Conservation (phyloP, 2,888 invertebrate species). For the Trichopria drosophilae region DNA sequence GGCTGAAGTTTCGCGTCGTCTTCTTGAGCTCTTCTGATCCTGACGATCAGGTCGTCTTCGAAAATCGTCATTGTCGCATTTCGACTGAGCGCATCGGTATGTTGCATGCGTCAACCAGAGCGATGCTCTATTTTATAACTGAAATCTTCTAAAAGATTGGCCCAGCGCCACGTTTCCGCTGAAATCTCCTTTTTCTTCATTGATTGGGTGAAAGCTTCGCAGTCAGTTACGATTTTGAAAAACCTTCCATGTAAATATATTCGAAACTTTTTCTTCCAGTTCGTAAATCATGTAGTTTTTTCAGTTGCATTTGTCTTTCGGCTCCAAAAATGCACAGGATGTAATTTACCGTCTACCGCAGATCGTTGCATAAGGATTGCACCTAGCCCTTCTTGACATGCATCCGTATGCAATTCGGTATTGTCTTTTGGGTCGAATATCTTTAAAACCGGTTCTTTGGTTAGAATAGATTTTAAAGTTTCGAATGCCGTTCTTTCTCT, state of each 20-base stretch:
- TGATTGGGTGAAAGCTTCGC: too few species aligned
- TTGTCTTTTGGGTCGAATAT: constrained; percentile 3
- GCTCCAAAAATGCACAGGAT: background rate
- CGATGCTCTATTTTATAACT: too few species aligned
- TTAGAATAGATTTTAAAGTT: background rate
- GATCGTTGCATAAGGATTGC: background rate
- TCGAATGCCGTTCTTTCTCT: constrained; percentile 10
- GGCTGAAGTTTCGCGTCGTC: background rate
- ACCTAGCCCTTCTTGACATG: background rate
- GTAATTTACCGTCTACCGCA: background rate
- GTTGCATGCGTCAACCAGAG: constrained; percentile 6
- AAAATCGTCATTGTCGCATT: background rate
- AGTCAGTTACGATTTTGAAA: too few species aligned
- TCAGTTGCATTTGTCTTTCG: background rate
- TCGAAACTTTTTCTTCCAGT: background rate
- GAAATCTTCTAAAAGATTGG: too few species aligned
- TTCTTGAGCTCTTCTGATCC: constrained; percentile 2
- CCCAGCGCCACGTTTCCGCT: too few species aligned
- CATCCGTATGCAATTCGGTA: constrained; percentile 3
- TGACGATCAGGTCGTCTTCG: background rate
- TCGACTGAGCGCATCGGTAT: constrained; percentile 12
- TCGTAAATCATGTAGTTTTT: background rate
- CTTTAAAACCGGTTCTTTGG: background rate
- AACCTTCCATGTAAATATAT: too few species aligned
- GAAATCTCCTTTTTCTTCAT: too few species aligned